These are phyloP conservation scores for Coracopsis vasa DNA, from an alignment of 2,113 vertebrate genomes.

Conservation along the genomic window DNA sequence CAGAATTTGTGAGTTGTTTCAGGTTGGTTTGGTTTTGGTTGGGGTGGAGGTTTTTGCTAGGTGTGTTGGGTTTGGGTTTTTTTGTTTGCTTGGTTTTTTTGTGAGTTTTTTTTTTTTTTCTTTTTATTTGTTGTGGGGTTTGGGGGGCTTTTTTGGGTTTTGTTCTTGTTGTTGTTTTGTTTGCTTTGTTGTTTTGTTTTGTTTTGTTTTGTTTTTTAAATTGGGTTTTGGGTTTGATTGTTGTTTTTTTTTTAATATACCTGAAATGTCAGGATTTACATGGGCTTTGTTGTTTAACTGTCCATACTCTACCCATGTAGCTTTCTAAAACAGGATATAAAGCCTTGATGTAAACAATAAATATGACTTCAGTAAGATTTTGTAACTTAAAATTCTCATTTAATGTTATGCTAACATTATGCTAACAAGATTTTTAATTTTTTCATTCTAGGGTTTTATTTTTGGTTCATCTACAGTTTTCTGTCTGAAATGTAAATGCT, in stretches of 20 bases:
- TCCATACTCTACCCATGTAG: neutral
- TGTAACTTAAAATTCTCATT: neutral
- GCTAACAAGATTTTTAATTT: neutral
- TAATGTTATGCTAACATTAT: neutral
- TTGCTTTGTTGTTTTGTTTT: neutral
- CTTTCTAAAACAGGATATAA: neutral
- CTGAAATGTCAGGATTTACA: neutral
- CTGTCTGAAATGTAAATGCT: neutral
- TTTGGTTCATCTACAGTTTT: neutral
- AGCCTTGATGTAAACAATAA: neutral
- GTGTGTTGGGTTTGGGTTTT: neutral
- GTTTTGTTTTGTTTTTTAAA: neutral
- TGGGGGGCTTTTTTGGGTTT: neutral
- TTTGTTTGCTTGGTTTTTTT: neutral
- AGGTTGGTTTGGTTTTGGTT: neutral
- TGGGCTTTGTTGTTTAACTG: neutral
- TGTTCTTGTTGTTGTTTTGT: neutral
- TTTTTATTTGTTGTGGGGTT: neutral
- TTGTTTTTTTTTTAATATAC: fast-evolving
- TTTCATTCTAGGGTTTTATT: neutral
- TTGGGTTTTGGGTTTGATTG: neutral
- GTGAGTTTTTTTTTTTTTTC: neutral
- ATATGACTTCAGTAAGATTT: neutral
- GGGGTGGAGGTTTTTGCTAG: neutral
- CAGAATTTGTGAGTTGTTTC: neutral